Conservation (phyloP, 2,113 vertebrate species). For the Chaetura pelagica region DNA sequence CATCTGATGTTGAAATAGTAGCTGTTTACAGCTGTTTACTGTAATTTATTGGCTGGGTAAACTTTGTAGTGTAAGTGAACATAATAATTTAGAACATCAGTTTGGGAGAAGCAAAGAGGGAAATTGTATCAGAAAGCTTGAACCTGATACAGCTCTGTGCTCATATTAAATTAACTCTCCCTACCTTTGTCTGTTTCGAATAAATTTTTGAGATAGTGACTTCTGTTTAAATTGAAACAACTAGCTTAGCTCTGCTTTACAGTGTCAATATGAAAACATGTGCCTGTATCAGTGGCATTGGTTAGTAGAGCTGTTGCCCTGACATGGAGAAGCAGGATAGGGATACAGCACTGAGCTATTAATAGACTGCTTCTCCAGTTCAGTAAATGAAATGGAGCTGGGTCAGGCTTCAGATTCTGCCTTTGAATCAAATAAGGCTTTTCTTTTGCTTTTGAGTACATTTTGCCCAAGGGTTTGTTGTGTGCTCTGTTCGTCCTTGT, state of each 20-base stretch:
- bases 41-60: background rate
- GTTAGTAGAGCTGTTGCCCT: background rate
- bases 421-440: background rate
- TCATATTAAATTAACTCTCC: background rate
- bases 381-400: conserved; percentile 23
- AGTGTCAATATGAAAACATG: background rate
- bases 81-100: background rate
- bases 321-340: background rate
- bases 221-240: background rate
- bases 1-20: background rate
- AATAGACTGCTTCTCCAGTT: conserved; percentile 55
- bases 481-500: background rate
- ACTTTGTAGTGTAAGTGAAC: conserved; percentile 2
- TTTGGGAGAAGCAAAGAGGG: background rate
- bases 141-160: background rate
- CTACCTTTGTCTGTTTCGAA: background rate
- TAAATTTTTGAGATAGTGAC: background rate
- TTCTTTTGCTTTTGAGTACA: background rate
- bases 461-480: background rate
- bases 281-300: background rate
- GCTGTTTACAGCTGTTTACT: background rate
- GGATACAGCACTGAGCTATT: conserved; percentile 27
- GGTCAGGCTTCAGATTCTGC: background rate
- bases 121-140: background rate
- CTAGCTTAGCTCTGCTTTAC: background rate